phyloP scores from a whole-genome alignment of 1,140 invertebrate genomes.

The Drosophila cardini region DNA sequence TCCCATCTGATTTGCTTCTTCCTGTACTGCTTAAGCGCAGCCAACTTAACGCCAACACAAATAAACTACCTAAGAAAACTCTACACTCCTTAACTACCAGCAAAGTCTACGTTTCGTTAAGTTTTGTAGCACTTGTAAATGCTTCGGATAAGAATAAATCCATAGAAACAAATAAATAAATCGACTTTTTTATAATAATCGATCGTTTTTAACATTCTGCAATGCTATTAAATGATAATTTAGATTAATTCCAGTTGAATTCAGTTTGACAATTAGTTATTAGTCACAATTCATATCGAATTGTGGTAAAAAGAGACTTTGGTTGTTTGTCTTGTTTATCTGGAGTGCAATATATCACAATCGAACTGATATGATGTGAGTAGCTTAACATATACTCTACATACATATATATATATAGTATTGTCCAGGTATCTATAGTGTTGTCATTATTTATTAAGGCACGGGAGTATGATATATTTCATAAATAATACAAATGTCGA shows the following conservation, averaged over 20 bases:
- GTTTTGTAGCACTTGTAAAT: not conserved
- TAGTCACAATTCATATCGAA: constrained; percentile 31
- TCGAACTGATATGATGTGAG: constrained; percentile 34
- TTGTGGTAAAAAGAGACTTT: constrained; percentile 22
- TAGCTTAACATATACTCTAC: not conserved
- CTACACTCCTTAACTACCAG: too few species aligned
- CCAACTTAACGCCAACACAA: too few species aligned
- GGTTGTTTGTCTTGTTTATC: constrained; percentile 41
- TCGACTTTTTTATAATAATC: not conserved
- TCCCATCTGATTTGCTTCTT: too few species aligned
- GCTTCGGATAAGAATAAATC: not conserved
- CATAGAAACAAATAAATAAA: not conserved
- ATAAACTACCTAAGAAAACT: too few species aligned
- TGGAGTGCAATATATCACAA: constrained; percentile 39
- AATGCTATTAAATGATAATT: constrained; percentile 2
- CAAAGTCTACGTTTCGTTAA: too few species aligned
- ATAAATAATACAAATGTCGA: constrained; percentile 79
- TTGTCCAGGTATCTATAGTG: constrained; percentile 16
- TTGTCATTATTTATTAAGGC: constrained; percentile 45
- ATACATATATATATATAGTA: too few species aligned
- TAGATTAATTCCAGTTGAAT: constrained; percentile 12
- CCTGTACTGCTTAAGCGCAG: too few species aligned
- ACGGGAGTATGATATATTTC: constrained; percentile 55
- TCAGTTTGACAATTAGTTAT: constrained; percentile 37
- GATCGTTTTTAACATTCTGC: not conserved